Evolutionary conservation across 2,797 vertebrate genomes (phyloP), one percentile per base, ranked within the genome.

Genomic region (Mus caroli): DNA sequence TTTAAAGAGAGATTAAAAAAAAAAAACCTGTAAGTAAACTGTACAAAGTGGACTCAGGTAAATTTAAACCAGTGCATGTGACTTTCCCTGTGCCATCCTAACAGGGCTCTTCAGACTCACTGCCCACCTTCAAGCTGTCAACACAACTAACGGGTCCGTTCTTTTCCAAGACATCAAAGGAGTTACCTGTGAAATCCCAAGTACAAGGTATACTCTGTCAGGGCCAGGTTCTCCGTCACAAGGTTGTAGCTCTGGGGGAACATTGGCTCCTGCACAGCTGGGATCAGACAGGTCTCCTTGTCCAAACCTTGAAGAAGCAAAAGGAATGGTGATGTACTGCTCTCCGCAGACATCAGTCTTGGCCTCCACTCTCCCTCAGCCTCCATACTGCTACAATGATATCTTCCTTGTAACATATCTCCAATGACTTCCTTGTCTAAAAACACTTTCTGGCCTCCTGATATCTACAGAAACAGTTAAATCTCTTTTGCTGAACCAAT

Each of bases 271-370:
- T 99, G 99, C 82, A 99, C 99, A n/a, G 99, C 98, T 3, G 99
- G 99, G 97, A 99, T 99, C 98, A 99, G 98, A 97, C 99, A 99
- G 0, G 99, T 99, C 98, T 99, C 99, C 97, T 99, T 99, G 92
- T 99, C 99, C 94, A 99, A 98, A 97, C 99, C 99, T 99, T 93
- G 40, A 96, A 96, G 56, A 93, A 98, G 78, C 4, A 95, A 97
- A 97, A 97, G 62, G 14, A 75, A 46, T 50, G 90, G 46, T 92
- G 88, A 22, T 83, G 60, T 56, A 19, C 84, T 46, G 64, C 28
- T 83, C 26, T 28, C 50, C 60, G 76, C 0, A 37, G 67, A 71
- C 69, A 34, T 54, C 20, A 11, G 40, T 5, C 60, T 69, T 90
- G 56, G 64, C 58, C 56, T 84, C 40, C 46, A 64, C 43, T 31